Evolutionary conservation across 2,797 vertebrate species (phyloP), one percentile per base, ranked within the genome.

Genomic region (Ciconia nigra): DNA sequence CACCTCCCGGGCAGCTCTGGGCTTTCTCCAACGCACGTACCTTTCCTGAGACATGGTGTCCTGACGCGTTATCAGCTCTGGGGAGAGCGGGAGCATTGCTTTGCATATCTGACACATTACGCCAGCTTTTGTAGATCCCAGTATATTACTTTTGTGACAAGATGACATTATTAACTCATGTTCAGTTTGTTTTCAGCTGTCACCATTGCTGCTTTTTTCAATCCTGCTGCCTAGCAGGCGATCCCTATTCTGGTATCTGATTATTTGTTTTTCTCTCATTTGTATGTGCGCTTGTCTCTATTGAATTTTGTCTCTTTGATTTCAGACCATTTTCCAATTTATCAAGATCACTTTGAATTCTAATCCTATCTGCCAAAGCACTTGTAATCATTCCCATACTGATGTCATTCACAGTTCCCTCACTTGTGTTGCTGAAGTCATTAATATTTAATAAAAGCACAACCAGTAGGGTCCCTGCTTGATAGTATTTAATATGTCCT

Each of bases 251-350:
- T 47, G 1, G 11, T 10, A 21, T 6, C 13, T 3, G 44, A 72
- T 24, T 65, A 69, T 90, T 93, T 95, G 96, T 87, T 93, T 81
- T 54, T 26, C 83, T 54, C 87, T 92, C 89, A 82, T 92, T 93
- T 95, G 81, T 87, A 72, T 84, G 91, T 89, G 81, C 77, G 4
- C 94, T 84, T 46, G 77, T 89, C 94, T 91, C 66, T 6, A 15
- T 49, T 77, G 78, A 90, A 69, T 94, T 91, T 92, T 87, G 91
- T 79, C 94, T 94, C 93, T 94, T 90, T 97, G 95, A 95, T 96
- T 96, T 84, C 94, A 91, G 24, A 90, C 87, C 84, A 90, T 95
- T 94, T 95, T 93, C 84, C 95, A 96, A 93, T 96, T 96, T 96
- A 90, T 84, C 87, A 24, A 51, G 87, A 92, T 91, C 49, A 5